These are phyloP conservation scores for Trachymyrmex septentrionalis DNA, from an alignment of 1,140 invertebrate species.

Conservation along the genomic window DNA sequence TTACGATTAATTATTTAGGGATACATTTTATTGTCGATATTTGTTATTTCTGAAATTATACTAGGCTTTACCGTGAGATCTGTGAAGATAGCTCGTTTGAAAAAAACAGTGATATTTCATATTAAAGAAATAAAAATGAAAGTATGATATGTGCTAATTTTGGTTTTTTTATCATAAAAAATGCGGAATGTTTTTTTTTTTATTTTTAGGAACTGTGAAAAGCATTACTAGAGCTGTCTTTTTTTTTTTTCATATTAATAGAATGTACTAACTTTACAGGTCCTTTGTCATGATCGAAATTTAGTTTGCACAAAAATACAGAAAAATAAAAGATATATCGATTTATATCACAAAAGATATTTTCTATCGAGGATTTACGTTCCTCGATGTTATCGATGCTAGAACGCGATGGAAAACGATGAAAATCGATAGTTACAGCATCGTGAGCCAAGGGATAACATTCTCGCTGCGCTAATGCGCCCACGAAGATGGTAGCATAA, in stretches of 20 bases:
- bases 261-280: too few species aligned
- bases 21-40: neutral
- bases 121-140: too few species aligned
- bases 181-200: too few species aligned
- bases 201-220: too few species aligned
- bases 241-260: too few species aligned
- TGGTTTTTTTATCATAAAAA: too few species aligned
- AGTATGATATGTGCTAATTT: too few species aligned
- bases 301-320: slow-evolving; percentile 20
- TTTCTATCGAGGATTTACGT: slow-evolving; percentile 7
- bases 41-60: neutral
- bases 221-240: too few species aligned
- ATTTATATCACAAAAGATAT: neutral
- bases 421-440: slow-evolving; percentile 33
- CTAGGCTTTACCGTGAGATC: neutral
- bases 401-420: slow-evolving; percentile 26
- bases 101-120: too few species aligned
- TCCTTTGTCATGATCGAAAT: slow-evolving; percentile 5
- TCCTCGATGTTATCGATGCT: slow-evolving; percentile 18
- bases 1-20: neutral
- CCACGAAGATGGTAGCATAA: slow-evolving; percentile 66
- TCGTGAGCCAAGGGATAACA: slow-evolving; percentile 67
- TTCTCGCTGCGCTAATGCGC: slow-evolving; percentile 69
- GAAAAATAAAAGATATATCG: neutral
- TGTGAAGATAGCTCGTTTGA: too few species aligned